These are phyloP conservation scores for Smutsia gigantea DNA, from an alignment of 2,797 vertebrate genomes.

Conservation along the genomic window DNA sequence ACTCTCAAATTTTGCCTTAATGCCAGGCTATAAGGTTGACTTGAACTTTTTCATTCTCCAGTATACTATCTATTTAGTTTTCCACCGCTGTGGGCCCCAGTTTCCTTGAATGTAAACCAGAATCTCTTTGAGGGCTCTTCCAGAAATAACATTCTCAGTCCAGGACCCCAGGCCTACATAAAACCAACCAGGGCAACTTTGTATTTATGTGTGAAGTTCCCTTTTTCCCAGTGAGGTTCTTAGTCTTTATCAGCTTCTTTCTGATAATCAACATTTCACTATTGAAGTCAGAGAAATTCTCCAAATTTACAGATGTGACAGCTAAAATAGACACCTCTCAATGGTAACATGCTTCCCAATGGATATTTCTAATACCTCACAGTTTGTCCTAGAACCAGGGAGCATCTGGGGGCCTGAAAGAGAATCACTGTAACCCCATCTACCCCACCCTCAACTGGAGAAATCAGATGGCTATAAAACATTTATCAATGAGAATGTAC, in stretches of 20 bases:
- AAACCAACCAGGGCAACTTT: background rate
- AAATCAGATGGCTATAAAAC: background rate
- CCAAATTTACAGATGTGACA: background rate
- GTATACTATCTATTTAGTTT: background rate
- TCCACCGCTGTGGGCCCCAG: background rate
- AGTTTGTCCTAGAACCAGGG: background rate
- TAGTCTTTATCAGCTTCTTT: background rate
- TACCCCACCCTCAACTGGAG: background rate
- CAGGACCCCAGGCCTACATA: background rate
- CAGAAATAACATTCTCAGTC: background rate
- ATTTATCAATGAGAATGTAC: background rate
- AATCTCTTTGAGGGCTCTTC: background rate
- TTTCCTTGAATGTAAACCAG: background rate
- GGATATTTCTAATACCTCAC: background rate
- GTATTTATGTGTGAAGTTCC: background rate
- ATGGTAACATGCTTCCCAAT: background rate
- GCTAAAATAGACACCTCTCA: background rate
- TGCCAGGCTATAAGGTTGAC: background rate
- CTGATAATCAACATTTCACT: background rate
- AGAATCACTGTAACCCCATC: background rate
- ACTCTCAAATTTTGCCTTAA: background rate
- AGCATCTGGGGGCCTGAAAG: background rate
- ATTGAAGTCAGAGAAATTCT: background rate
- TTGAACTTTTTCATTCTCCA: background rate
- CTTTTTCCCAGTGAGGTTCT: background rate